A percentile compares a stretch with the other conserved stretches of the same genome.
Conservation (phyloP, 35 echinoderm and acorn worm genomes). For the Eucidaris tribuloides region DNA sequence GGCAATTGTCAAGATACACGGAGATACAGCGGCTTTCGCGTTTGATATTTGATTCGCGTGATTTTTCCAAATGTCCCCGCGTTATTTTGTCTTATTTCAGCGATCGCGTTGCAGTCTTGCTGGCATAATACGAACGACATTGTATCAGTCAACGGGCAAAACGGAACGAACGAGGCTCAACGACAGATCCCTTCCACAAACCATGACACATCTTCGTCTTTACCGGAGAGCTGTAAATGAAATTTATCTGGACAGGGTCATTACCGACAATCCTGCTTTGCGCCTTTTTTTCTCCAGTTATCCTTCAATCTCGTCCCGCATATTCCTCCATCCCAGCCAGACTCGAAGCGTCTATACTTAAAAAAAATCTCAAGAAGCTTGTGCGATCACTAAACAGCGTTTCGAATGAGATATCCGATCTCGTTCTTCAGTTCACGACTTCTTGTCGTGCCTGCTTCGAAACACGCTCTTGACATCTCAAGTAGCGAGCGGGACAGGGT, state of each 20-base stretch:
- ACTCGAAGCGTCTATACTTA: no score
- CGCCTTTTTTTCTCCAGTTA: not conserved
- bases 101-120: no score
- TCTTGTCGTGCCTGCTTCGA: conserved; percentile 12
- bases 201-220: not conserved
- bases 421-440: not conserved
- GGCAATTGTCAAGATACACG: no score
- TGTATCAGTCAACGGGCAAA: no score
- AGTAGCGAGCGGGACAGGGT: not conserved
- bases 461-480: conserved; percentile 30
- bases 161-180: no score
- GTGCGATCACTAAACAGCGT: conserved; percentile 31
- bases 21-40: no score
- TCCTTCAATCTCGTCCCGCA: not conserved
- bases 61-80: no score
- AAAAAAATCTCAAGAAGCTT: conserved; percentile 16
- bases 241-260: not conserved
- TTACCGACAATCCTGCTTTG: not conserved
- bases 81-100: no score
- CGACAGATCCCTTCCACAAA: not conserved
- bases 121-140: no score
- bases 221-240: no score
- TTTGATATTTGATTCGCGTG: no score
- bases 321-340: no score
- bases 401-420: conserved; percentile 11